Conservation (phyloP, 2,113 vertebrate species). For the Zosterops lateralis region DNA sequence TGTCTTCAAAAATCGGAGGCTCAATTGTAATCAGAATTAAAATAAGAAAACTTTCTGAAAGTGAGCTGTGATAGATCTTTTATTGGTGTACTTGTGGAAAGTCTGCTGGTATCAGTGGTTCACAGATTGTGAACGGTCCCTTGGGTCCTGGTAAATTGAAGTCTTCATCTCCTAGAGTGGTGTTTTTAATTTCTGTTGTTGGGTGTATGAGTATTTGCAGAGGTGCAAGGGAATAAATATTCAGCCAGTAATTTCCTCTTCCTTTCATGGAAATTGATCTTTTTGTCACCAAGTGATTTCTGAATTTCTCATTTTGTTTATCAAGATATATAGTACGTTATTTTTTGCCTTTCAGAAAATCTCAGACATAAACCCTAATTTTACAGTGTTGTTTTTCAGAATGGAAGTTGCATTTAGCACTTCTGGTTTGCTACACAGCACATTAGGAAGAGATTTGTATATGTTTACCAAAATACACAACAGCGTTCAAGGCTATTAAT, state of each 20-base stretch:
- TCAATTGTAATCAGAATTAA: not conserved
- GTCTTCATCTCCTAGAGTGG: not conserved
- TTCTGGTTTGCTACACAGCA: not conserved
- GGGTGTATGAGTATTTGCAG: not conserved
- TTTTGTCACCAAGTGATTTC: not conserved
- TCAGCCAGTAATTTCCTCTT: not conserved
- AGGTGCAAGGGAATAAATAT: not conserved
- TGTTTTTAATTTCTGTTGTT: not conserved
- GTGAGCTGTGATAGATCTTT: not conserved
- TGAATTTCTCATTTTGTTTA: not conserved
- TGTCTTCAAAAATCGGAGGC: not conserved
- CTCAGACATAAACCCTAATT: not conserved
- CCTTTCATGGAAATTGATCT: not conserved
- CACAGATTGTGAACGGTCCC: not conserved
- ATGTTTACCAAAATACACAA: not conserved
- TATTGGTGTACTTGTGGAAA: not conserved
- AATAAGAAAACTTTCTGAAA: not conserved
- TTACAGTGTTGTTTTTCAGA: not conserved
- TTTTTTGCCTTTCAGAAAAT: not conserved
- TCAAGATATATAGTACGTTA: not conserved
- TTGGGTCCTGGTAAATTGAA: not conserved
- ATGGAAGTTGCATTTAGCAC: not conserved
- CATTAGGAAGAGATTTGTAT: not conserved
- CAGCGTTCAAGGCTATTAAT: not conserved
- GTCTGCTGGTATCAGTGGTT: not conserved